Evolutionary conservation across 2,113 vertebrate species (phyloP).

Genomic region (Romanogobio albipinnatus): DNA sequence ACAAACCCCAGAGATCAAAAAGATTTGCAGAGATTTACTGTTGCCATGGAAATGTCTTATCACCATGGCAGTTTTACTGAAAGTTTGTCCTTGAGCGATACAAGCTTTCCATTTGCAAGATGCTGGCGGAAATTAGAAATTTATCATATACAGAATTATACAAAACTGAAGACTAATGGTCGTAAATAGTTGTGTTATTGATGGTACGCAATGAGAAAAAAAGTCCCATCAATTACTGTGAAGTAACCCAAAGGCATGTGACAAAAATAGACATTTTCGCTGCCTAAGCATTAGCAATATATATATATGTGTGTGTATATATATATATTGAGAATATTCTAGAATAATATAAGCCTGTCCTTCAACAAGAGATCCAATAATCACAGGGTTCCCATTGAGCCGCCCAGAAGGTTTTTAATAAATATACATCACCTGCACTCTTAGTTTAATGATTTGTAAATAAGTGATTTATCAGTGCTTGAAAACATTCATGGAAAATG

Average conservation of each 20-base stretch:
- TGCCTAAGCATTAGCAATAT: constrained; percentile 1
- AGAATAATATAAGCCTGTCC: neutral
- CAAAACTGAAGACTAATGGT: neutral
- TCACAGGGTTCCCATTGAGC: neutral
- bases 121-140: neutral
- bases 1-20: constrained; percentile 37
- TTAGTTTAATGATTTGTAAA: constrained; percentile 30
- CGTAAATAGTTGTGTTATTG: neutral
- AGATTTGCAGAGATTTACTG: constrained; percentile 42
- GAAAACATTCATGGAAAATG: neutral
- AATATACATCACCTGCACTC: neutral
- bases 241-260: neutral
- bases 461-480: neutral
- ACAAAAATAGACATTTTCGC: neutral
- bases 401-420: neutral
- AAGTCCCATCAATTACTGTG: neutral
- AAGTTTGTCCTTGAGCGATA: constrained; percentile 44
- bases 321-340: too few species aligned
- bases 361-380: constrained; percentile 16
- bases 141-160: neutral
- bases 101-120: constrained; percentile 34
- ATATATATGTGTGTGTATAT: neutral
- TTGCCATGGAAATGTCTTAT: constrained; percentile 44
- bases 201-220: neutral
- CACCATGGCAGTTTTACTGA: constrained; percentile 36